A percentile compares a stretch with the other conserved stretches of the same genome.
Conservation (phyloP, 2,888 invertebrate species). For the Euplexia lucipara region DNA sequence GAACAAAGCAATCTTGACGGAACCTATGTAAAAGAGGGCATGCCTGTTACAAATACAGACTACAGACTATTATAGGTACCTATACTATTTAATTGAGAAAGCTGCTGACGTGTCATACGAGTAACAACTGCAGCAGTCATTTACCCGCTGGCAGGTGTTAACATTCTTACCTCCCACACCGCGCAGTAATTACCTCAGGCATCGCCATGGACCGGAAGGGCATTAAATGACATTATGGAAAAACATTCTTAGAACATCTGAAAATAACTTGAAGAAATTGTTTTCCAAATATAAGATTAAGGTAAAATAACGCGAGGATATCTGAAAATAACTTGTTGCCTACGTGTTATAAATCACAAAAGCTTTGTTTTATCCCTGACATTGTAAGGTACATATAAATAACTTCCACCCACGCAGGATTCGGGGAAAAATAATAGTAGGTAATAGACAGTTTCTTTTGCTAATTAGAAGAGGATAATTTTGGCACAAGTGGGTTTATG, state of each 20-base stretch:
- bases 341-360: constrained; percentile 26
- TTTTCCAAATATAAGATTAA: background rate
- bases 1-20: no score
- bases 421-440: background rate
- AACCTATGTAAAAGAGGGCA: no score
- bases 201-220: no score
- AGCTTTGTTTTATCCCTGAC: constrained; percentile 10
- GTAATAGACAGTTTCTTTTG: constrained; percentile 10
- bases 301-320: constrained; percentile 9
- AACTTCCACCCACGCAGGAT: constrained; percentile 8
- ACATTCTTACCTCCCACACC: no score
- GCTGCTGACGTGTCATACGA: no score
- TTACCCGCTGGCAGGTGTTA: no score
- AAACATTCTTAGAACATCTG: no score
- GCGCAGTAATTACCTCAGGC: no score
- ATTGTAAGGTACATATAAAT: constrained; percentile 38
- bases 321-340: constrained; percentile 29
- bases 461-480: constrained; percentile 2
- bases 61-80: background rate
- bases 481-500: constrained; percentile 5
- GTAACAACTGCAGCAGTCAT: no score
- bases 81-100: no score
- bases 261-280: background rate
- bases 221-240: no score
- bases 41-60: background rate